These are phyloP conservation scores for Varroa destructor DNA, from an alignment of 1,140 invertebrate species.

Conservation along the genomic window DNA sequence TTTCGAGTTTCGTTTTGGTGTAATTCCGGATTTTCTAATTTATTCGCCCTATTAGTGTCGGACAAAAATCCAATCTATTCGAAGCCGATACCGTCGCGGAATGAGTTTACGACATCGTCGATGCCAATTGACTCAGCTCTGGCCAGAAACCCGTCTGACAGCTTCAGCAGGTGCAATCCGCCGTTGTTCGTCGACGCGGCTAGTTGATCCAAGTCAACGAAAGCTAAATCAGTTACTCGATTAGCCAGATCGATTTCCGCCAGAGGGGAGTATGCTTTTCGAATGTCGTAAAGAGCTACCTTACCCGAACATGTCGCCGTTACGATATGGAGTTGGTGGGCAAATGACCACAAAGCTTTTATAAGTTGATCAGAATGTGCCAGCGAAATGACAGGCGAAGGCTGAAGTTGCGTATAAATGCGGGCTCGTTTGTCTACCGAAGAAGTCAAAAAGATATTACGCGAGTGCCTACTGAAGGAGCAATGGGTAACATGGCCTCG, in stretches of 20 bases:
- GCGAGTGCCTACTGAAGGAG: not conserved
- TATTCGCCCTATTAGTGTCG: no score
- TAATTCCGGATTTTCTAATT: no score
- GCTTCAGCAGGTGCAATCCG: not conserved
- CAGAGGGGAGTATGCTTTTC: not conserved
- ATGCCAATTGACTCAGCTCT: not conserved
- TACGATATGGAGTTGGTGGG: constrained; percentile 1
- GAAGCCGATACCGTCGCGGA: not conserved
- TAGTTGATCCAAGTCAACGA: constrained; percentile 10
- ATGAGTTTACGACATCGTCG: not conserved
- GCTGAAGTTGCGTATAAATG: constrained; percentile 17
- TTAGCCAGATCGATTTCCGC: not conserved
- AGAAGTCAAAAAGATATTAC: constrained; percentile 9
- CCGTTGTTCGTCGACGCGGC: not conserved
- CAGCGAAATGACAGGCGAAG: not conserved
- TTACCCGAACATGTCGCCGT: constrained; percentile 8
- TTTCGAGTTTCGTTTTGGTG: no score
- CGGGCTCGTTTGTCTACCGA: constrained; percentile 15
- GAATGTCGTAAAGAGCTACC: constrained; percentile 10
- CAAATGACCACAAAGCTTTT: not conserved
- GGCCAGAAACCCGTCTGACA: not conserved
- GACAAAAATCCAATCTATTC: no score
- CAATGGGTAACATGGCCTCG: constrained; percentile 6
- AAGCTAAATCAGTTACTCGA: not conserved
- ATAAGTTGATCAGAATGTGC: constrained; percentile 14